Evolutionary conservation across 2,113 vertebrate genomes (phyloP), one percentile per base, ranked within the genome.

Genomic region (Mustelus asterias): DNA sequence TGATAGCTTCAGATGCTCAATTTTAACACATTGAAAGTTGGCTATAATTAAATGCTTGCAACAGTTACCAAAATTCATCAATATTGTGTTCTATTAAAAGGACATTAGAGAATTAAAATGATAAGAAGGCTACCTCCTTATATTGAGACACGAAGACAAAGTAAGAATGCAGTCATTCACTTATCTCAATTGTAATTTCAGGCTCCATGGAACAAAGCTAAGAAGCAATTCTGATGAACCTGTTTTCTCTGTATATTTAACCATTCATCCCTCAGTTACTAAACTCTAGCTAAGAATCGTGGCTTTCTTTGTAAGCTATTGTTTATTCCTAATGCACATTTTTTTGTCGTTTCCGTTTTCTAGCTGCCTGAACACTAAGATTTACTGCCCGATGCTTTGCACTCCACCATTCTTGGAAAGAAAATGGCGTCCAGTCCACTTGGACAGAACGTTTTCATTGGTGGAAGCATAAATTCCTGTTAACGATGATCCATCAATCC

Each of bases 141-240:
- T 24, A 88, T 54, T 88, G 48, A 60, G 16, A 22, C 88, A 7
- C 33, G 60, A 90, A 92, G 88, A 60, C 88, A 63, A 92, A 60
- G 33, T 92, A 58, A 92, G 58, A 92, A 33, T 26, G 0, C 88
- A 92, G 29, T n/a, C 29, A n/a, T 1, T 26, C 9, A 60, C 88
- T 92, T 6, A 92, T 92, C 29, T 63, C 29, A 92, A 92, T 92
- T 92, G 88, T 60, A 92, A 92, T 92, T 92, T 92, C 88, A 90
- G 54, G 24, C 88, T 90, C 48, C 88, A 90, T 2, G 11, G 88
- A 90, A 90, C 48, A 90, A 58, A 90, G 60, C 58, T 92, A 63
- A 92, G 58, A 92, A 92, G 58, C 58, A n/a, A 29, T 60, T 16
- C 58, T 14, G 54, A 63, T n/a, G 88, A 63, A 60, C 14, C 24